These are phyloP conservation scores for Cataglyphis cursor DNA, from an alignment of 2,888 invertebrate species.

Conservation along the genomic window DNA sequence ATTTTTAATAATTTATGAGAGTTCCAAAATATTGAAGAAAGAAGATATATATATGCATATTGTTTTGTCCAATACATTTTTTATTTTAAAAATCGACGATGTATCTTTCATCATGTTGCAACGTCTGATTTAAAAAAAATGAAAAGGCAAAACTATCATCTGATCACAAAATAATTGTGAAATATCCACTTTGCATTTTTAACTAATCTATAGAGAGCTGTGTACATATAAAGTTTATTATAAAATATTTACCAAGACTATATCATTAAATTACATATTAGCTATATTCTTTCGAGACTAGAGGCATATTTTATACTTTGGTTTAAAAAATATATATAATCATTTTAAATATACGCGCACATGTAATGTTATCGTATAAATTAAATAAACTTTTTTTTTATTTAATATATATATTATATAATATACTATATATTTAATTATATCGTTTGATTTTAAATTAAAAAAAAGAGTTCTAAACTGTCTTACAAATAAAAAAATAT, in stretches of 20 bases:
- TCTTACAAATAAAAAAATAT: constrained; percentile 12
- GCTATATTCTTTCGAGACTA: constrained; percentile 53
- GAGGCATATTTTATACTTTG: constrained; percentile 57
- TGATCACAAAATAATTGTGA: constrained; percentile 41
- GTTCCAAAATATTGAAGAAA: background rate
- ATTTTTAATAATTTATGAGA: background rate
- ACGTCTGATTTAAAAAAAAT: constrained; percentile 1
- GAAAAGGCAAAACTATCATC: constrained; percentile 60
- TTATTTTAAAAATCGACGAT: constrained; percentile 13
- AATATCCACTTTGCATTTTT: constrained; percentile 25
- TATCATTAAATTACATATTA: constrained; percentile 17
- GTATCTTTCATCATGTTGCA: background rate
- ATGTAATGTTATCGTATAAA: background rate
- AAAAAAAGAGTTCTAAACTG: background rate
- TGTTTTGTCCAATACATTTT: background rate
- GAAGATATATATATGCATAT: background rate
- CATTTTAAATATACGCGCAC: background rate
- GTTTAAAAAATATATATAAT: constrained; percentile 41
- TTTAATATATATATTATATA: constrained; percentile 5
- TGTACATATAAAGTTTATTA: background rate
- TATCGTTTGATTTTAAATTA: background rate
- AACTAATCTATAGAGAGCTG: constrained; percentile 38
- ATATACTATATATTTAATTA: background rate
- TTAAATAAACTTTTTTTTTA: constrained; percentile 6
- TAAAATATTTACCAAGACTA: constrained; percentile 25